phyloP scores from a whole-genome alignment of 1,140 invertebrate species.

The Phthorimaea operculella region DNA sequence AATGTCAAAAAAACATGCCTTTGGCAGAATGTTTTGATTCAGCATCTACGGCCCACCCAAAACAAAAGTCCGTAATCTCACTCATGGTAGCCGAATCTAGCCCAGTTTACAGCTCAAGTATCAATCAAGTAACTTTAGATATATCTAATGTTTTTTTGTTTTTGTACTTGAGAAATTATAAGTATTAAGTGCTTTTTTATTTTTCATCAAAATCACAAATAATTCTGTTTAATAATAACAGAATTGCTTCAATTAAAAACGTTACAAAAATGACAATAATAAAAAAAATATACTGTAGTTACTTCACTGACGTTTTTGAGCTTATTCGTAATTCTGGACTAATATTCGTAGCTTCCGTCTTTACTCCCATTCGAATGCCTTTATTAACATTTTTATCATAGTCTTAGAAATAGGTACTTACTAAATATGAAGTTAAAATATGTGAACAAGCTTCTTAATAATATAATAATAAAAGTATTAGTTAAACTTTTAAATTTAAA shows the following conservation, averaged over 20 bases:
- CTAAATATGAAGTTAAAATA: slow-evolving; percentile 66
- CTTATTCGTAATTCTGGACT: background rate
- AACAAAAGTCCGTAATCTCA: slow-evolving; percentile 38
- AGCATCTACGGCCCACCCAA: slow-evolving; percentile 28
- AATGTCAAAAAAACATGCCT: slow-evolving; percentile 49
- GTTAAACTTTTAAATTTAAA: slow-evolving; percentile 65
- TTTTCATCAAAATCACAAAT: no score
- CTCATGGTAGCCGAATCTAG: slow-evolving; percentile 16
- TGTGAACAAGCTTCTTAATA: slow-evolving; percentile 66
- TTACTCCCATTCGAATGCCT: slow-evolving; percentile 29
- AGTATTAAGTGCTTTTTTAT: no score
- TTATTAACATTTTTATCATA: slow-evolving; percentile 31
- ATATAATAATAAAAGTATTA: slow-evolving; percentile 65
- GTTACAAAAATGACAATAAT: no score
- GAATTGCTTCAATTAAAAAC: no score
- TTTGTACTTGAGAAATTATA: no score
- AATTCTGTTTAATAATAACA: no score
- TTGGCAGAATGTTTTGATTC: slow-evolving; percentile 32
- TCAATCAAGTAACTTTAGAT: no score
- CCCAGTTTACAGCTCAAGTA: no score
- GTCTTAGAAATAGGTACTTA: slow-evolving; percentile 45
- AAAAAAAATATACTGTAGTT: no score
- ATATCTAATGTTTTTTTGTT: no score
- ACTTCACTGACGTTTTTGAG: no score
- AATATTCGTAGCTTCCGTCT: background rate